These are phyloP conservation scores for Ophion obscuratus DNA, from an alignment of 2,888 invertebrate species.

Conservation along the genomic window DNA sequence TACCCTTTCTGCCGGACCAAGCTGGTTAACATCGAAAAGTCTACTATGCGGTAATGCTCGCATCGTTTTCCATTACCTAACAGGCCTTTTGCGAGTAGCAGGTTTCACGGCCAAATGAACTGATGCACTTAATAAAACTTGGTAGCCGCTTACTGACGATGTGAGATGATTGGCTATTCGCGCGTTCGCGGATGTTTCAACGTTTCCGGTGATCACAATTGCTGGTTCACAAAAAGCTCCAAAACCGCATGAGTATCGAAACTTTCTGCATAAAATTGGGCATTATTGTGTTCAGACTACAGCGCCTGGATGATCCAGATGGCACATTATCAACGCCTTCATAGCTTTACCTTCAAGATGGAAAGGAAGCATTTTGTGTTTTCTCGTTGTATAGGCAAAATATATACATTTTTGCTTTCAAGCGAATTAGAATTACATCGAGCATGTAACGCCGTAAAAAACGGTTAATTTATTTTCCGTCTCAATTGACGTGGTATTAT, in stretches of 20 bases:
- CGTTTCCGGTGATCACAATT: conserved; percentile 1
- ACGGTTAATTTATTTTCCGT: too few species aligned
- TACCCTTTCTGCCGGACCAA: conserved; percentile 21
- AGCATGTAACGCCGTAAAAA: too few species aligned
- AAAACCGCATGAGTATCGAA: background rate
- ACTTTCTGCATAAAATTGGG: background rate
- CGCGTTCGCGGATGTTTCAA: background rate
- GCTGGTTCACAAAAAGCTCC: background rate
- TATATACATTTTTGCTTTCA: background rate
- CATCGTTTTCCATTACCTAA: conserved; percentile 12
- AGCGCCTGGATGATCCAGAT: background rate
- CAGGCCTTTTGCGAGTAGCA: conserved; percentile 20
- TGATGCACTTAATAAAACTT: conserved; percentile 16
- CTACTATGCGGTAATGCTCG: conserved; percentile 19
- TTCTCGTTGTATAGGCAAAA: background rate
- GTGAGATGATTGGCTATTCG: conserved; percentile 18
- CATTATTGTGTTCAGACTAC: background rate
- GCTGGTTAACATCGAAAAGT: conserved; percentile 43
- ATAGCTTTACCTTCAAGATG: background rate
- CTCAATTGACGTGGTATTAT: too few species aligned
- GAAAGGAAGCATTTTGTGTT: background rate
- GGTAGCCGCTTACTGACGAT: background rate
- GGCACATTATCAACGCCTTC: background rate
- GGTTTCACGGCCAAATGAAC: conserved; percentile 6
- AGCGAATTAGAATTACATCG: too few species aligned